Conservation (phyloP, 1,140 invertebrate species). For the Sinonovacula constricta region DNA sequence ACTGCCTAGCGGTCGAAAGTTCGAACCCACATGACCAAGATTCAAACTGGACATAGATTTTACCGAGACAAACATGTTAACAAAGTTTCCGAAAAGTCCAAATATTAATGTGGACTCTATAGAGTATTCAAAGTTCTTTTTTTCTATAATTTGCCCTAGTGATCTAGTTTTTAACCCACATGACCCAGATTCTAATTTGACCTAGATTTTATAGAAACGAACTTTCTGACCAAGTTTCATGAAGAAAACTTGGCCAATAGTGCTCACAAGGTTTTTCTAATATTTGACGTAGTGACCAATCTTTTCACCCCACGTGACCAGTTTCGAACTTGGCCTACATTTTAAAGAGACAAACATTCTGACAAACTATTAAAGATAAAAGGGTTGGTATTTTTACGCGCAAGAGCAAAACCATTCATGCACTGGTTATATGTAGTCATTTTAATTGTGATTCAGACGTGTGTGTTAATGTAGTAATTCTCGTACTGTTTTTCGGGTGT, state of each 20-base stretch:
- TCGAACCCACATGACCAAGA: slow-evolving; percentile 16
- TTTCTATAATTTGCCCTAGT: slow-evolving; percentile 22
- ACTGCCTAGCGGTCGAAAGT: slow-evolving; percentile 20
- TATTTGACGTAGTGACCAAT: too few species aligned
- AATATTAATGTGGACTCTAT: slow-evolving; percentile 20
- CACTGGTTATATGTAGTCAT: slow-evolving; percentile 22
- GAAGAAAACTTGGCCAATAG: slow-evolving; percentile 19
- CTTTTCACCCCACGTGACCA: too few species aligned
- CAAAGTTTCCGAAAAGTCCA: slow-evolving; percentile 6
- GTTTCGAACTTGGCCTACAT: slow-evolving; percentile 15
- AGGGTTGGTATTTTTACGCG: neutral
- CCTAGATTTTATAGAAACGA: too few species aligned
- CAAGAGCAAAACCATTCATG: neutral
- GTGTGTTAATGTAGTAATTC: too few species aligned
- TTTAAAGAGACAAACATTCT: slow-evolving; percentile 8
- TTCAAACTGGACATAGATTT: too few species aligned
- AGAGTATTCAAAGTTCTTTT: too few species aligned
- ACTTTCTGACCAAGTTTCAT: too few species aligned
- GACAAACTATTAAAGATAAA: slow-evolving; percentile 7
- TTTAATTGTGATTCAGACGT: slow-evolving; percentile 26
- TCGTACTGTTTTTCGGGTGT: neutral
- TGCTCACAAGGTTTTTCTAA: too few species aligned
- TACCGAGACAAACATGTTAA: slow-evolving; percentile 4
- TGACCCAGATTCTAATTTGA: too few species aligned
- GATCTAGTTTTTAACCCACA: too few species aligned